Percentiles rank a stretch among this genome's conserved stretches.
phyloP scores from a whole-genome alignment of 2,113 vertebrate genomes.

The Oriolus oriolus region DNA sequence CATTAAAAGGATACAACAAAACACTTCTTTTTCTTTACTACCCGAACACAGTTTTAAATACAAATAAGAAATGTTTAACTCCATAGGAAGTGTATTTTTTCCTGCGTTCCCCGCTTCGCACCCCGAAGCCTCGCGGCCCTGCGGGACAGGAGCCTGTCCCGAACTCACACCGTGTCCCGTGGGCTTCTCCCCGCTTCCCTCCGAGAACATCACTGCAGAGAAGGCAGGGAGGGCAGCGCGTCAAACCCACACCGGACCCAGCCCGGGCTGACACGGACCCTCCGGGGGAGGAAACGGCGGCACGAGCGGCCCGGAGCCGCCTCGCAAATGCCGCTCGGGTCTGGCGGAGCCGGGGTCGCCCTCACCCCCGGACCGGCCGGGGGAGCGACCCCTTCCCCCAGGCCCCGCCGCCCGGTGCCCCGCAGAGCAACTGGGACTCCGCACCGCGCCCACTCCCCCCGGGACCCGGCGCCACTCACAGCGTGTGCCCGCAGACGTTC shows the following conservation, averaged over 20 bases:
- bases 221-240: neutral
- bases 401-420: neutral
- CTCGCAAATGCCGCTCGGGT: neutral
- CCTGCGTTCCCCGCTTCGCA: fast-evolving
- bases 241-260: neutral
- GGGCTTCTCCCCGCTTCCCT: too few relatives aligned
- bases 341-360: too few relatives aligned
- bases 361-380: neutral
- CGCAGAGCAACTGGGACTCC: neutral
- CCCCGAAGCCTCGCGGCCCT: too few relatives aligned
- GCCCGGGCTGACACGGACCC: neutral
- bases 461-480: constrained; percentile 79
- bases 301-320: neutral
- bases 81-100: fast-evolving
- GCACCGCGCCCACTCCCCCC: neutral
- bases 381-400: neutral
- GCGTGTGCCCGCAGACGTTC: constrained; percentile 95
- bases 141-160: neutral
- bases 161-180: fast-evolving
- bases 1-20: neutral
- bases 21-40: neutral
- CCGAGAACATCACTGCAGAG: fast-evolving
- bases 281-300: too few relatives aligned
- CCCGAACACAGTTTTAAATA: fast-evolving
- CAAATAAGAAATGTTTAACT: fast-evolving